Base-by-base conservation (phyloP, 92 coral and sea anemone species). In the Palythoa heliodiscus region DNA sequence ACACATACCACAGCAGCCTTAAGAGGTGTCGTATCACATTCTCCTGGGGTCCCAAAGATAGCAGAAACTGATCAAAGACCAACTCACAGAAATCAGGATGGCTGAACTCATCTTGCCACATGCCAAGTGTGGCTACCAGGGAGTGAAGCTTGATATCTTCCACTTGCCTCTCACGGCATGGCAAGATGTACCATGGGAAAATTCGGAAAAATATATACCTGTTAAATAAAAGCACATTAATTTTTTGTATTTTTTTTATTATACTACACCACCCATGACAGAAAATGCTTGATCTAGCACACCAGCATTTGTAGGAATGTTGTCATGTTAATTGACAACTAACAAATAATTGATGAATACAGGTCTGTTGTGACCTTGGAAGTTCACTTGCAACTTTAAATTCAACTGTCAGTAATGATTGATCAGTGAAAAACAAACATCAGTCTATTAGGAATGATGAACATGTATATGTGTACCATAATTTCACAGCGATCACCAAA, bases 41-140 rank as follows among this genome's bases (percentile, higher is more conserved):
- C 43, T 88, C 92, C 82, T 97, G 92, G 9, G 93, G 76, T 29
- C 94, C 86, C 89, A 97, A 82, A 10, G 88, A 82, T 55, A 97
- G 90, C n/a, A 97, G 87, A 81, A 97, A 97, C 87, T 95, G 88
- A 74, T 97, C 99, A 93, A 97, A 97, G 38, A 97, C 95, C 47
- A 89, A 80, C 55, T 97, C 95, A 77, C 97, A 93, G 75, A 97
- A 94, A 52, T 97, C 98, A 4, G 84, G 77, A 66, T 69, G 93
- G 40, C 88, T 78, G 82, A 94, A 95, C 86, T 97, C 98, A 23
- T 97, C 99, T 76, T 95, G 98, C 95, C 94, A 91, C 13, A 78
- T 71, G 25, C 91, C 92, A 37, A 95, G 89, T 14, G 93, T 52
- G 52, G 97, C 92, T 47, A 94, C 86, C 47, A 97, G 86, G 11